Conservation (phyloP, 1,140 invertebrate genomes). For the Calycopis cecrops region DNA sequence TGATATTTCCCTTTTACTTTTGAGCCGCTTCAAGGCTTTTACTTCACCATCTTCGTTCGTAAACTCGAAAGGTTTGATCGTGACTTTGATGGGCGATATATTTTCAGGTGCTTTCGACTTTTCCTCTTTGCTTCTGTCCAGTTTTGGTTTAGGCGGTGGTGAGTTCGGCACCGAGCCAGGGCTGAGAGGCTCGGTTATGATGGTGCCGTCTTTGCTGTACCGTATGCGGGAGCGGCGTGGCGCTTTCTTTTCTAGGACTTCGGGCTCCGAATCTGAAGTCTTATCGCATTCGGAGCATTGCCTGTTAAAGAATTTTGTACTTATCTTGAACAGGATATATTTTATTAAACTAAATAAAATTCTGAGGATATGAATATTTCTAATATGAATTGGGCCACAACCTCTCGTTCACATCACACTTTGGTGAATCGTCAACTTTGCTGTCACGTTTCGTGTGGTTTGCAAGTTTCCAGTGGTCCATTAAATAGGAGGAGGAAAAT, state of each 20-base stretch:
- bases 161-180: conserved; percentile 47
- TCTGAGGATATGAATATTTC: too few species aligned
- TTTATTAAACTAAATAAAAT: not conserved
- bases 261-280: conserved; percentile 84
- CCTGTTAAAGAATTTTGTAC: conserved; percentile 61
- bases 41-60: conserved; percentile 41
- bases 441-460: too few species aligned
- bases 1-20: conserved; percentile 52
- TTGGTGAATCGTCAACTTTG: too few species aligned
- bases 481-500: too few species aligned
- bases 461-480: too few species aligned
- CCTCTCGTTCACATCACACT: too few species aligned
- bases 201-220: conserved; percentile 81
- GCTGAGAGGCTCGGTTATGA: conserved; percentile 52
- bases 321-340: not conserved
- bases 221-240: conserved; percentile 84
- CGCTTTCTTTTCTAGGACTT: conserved; percentile 84
- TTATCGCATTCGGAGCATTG: conserved; percentile 94
- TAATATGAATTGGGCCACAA: too few species aligned
- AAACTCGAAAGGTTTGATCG: conserved; percentile 77
- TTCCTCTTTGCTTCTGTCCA: conserved; percentile 46
- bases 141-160: conserved; percentile 41
- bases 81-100: conserved; percentile 75
- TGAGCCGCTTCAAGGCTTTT: conserved; percentile 49
- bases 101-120: conserved; percentile 45